These are phyloP conservation scores for Seriola rivoliana DNA, from an alignment of 2,113 vertebrate genomes.

Conservation along the genomic window DNA sequence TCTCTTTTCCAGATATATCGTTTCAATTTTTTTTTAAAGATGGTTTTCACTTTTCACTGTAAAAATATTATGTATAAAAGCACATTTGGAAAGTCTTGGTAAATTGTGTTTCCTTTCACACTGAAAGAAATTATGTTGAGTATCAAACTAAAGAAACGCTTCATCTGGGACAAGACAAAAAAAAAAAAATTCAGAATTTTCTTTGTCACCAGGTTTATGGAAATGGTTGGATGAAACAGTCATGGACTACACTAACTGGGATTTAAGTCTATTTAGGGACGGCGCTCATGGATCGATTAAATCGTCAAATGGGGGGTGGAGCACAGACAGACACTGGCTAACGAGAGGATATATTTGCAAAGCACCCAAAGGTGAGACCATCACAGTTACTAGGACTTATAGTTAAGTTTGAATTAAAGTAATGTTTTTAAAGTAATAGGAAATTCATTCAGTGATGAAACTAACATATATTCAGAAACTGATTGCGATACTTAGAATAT, in stretches of 20 bases:
- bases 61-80: no score
- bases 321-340: conserved; percentile 64
- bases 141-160: background rate
- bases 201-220: conserved; percentile 81
- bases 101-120: no score
- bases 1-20: no score
- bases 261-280: conserved; percentile 46
- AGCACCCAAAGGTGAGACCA: conserved; percentile 88
- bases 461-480: no score
- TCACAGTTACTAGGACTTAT: background rate
- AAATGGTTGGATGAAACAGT: conserved; percentile 86
- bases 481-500: background rate
- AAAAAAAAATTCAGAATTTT: background rate
- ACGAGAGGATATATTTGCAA: conserved; percentile 88
- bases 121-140: no score
- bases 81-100: no score
- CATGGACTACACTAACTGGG: conserved; percentile 90
- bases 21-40: no score
- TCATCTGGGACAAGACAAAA: background rate
- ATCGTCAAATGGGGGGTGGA: conserved; percentile 83
- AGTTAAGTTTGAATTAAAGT: background rate
- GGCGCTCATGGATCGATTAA: conserved; percentile 55
- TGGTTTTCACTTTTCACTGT: no score
- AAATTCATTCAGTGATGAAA: background rate
- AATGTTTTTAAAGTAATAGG: background rate